phyloP scores from a whole-genome alignment of 37 sponge, comb jelly and placozoan genomes.

The Halichondria panicea region DNA sequence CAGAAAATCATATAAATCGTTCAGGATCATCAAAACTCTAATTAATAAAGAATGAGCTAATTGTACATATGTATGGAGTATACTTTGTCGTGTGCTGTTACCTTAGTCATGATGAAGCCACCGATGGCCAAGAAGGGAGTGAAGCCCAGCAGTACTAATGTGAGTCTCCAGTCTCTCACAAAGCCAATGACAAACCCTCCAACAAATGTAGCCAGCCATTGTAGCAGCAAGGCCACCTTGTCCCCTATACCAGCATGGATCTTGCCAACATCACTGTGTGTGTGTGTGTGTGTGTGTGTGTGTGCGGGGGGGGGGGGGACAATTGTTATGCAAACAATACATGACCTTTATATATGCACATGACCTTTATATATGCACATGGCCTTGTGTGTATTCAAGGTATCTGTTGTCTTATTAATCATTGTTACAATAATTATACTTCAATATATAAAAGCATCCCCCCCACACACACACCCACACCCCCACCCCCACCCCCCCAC shows the following conservation, averaged over 20 bases:
- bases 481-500: too few species aligned
- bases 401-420: too few species aligned
- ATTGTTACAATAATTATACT: too few species aligned
- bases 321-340: too few species aligned
- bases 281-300: too few species aligned
- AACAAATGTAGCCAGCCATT: conserved; percentile 63
- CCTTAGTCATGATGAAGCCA: conserved; percentile 24
- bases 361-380: too few species aligned
- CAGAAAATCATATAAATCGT: not conserved
- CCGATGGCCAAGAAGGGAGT: conserved; percentile 44
- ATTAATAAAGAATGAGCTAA: too few species aligned
- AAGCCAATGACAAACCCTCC: conserved; percentile 59
- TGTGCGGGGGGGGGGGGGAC: too few species aligned
- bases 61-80: not conserved
- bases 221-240: conserved; percentile 55
- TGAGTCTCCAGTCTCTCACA: conserved; percentile 51
- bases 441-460: too few species aligned
- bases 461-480: too few species aligned
- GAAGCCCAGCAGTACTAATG: conserved; percentile 57
- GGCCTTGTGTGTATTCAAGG: too few species aligned
- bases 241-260: conserved; percentile 81
- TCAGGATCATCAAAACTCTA: not conserved
- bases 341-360: too few species aligned
- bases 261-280: conserved; percentile 70
- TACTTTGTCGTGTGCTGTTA: not conserved